Base-by-base conservation (phyloP, 2,797 vertebrate genomes). In the Spondyliosoma cantharus region DNA sequence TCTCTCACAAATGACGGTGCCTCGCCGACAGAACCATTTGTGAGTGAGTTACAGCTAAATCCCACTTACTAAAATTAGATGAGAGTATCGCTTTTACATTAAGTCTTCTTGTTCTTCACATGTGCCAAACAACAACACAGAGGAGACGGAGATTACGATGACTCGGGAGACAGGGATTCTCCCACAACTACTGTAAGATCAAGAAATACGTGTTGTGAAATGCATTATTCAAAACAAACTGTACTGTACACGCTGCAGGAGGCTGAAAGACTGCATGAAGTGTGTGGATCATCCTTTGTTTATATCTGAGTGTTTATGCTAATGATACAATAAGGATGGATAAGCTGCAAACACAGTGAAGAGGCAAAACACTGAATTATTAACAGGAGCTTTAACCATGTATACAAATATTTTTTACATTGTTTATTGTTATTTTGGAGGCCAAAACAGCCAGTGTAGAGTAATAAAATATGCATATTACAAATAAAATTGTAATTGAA, bases 201-300 rank as follows among this genome's bases (percentile, higher is more conserved):
- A 70, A 62, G 61, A 73, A 64, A 69, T 45, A 20, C 0, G 2
- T 0, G 37, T 48, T 19, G 2, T 19, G 49, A 73, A 57, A 75
- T 70, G 67, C 63, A 89, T 87, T 88, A 85, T 89, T 85, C 49
- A 89, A 74, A 76, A 75, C 75, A 0, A 74, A 48, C 19, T 64
- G n/a, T 52, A 42, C 68, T 64, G 20, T 43, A 67, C 7, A 17
- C 84, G 63, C 71, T 67, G 77, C 25, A 73, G 62, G 42, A 71
- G 59, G 17, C 58, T 48, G 42, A 74, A 75, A 72, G 42, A 76
- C 42, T 76, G 70, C 71, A 74, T 84, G 12, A 75, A 70, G 60
- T 63, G 43, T 68, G 59, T 70, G 27, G 19, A 63, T 80, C 56
- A 82, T 76, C 45, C 49, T 81, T 84, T 88, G 59, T 83, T 84